phyloP scores from a whole-genome alignment of 37 sponge, comb jelly and placozoan genomes.

The Axinella damicornis region DNA sequence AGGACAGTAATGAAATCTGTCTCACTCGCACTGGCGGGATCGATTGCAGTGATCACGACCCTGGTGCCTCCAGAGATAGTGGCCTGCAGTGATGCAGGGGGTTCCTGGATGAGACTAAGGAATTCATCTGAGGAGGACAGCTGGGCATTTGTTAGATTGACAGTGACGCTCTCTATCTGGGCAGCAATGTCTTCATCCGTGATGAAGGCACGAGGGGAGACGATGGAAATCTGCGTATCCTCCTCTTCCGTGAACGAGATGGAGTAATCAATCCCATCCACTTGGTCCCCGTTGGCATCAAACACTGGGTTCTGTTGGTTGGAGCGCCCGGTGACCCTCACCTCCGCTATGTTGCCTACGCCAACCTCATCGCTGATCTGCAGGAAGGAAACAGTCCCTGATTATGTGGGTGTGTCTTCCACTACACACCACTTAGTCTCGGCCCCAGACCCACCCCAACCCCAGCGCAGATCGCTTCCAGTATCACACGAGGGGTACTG shows the following conservation, averaged over 20 bases:
- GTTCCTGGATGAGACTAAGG: slow-evolving; percentile 28
- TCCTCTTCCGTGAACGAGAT: slow-evolving; percentile 49
- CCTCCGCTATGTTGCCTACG: slow-evolving; percentile 29
- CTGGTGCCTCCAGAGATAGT: slow-evolving; percentile 5
- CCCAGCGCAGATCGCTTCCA: too few species aligned
- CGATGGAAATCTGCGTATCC: slow-evolving; percentile 25
- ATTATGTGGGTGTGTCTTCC: too few species aligned
- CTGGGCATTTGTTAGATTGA: slow-evolving; percentile 54
- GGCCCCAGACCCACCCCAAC: too few species aligned
- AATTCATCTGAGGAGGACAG: slow-evolving; percentile 28
- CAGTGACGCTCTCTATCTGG: slow-evolving; percentile 28
- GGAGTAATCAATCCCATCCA: slow-evolving; percentile 44
- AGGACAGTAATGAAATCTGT: slow-evolving; percentile 59
- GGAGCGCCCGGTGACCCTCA: slow-evolving; percentile 55
- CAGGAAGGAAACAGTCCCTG: too few species aligned
- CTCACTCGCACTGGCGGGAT: slow-evolving; percentile 6
- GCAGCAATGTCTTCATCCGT: slow-evolving; percentile 66
- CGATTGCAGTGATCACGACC: neutral
- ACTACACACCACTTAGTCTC: too few species aligned
- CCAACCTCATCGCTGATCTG: slow-evolving; percentile 46
- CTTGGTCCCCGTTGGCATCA: slow-evolving; percentile 68
- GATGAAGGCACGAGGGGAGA: slow-evolving; percentile 38
- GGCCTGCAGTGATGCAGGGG: slow-evolving; percentile 19
- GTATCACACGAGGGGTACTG: too few species aligned
- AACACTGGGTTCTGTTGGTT: slow-evolving; percentile 64